Conservation (phyloP, 2,113 vertebrate species). For the Panthera tigris region DNA sequence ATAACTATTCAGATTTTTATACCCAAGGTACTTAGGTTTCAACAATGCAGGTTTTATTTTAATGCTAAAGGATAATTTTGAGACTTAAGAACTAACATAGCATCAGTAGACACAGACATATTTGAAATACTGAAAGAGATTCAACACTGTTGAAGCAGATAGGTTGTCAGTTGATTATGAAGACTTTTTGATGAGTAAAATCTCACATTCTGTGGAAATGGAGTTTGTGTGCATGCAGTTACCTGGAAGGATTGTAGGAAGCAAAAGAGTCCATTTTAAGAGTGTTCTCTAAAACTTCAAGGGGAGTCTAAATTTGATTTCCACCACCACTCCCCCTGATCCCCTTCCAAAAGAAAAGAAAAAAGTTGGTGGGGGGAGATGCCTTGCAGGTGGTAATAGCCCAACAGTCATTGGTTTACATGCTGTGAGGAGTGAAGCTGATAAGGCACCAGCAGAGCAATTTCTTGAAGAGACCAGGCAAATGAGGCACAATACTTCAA, state of each 20-base stretch:
- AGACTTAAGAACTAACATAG: conserved; percentile 12
- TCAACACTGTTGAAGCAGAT: not conserved
- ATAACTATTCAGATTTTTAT: not conserved
- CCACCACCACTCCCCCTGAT: not conserved
- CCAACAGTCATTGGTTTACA: no score
- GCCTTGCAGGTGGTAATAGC: not conserved
- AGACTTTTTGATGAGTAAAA: conserved; percentile 51
- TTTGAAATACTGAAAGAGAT: conserved; percentile 20
- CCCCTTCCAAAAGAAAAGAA: not conserved
- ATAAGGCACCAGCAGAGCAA: fast-evolving
- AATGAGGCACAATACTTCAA: not conserved
- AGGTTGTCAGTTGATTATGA: conserved; percentile 21
- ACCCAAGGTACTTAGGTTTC: not conserved
- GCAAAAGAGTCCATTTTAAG: conserved; percentile 27
- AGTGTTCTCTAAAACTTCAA: conserved; percentile 36
- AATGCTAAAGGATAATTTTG: not conserved
- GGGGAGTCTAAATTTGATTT: not conserved
- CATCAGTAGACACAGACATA: not conserved
- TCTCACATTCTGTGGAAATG: conserved; percentile 45
- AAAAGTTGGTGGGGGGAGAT: not conserved
- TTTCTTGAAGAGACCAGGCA: not conserved
- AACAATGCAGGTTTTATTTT: not conserved
- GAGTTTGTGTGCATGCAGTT: not conserved
- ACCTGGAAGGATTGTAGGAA: not conserved
- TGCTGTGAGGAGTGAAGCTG: not conserved